phyloP scores from a whole-genome alignment of 2,888 invertebrate species.

The Synanthedon tipuliformis region DNA sequence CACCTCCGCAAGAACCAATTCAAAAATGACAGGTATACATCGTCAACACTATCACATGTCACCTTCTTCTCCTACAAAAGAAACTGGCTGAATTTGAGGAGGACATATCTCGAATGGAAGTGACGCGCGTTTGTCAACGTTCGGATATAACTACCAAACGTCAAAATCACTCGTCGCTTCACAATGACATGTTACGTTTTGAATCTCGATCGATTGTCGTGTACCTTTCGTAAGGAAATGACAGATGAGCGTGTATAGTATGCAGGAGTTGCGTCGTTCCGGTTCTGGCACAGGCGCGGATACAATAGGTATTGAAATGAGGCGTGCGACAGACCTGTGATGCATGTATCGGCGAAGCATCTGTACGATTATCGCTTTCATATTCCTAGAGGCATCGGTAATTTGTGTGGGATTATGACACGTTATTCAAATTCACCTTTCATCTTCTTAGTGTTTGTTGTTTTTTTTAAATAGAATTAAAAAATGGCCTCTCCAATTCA shows the following conservation, averaged over 20 bases:
- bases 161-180: conserved; percentile 49
- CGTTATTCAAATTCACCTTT: conserved; percentile 41
- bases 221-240: conserved; percentile 45
- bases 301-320: conserved; percentile 65
- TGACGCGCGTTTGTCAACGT: conserved; percentile 38
- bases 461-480: conserved; percentile 5
- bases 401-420: conserved; percentile 58
- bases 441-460: conserved; percentile 17
- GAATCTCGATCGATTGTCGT: conserved; percentile 51
- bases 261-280: conserved; percentile 40
- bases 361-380: conserved; percentile 53
- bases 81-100: conserved; percentile 26
- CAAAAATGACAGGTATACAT: conserved; percentile 52
- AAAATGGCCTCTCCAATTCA: conserved; percentile 7
- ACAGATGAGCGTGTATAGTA: conserved; percentile 44
- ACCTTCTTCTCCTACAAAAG: conserved; percentile 34
- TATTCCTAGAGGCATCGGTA: conserved; percentile 40
- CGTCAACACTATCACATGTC: conserved; percentile 45
- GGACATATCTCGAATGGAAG: conserved; percentile 15
- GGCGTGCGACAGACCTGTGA: conserved; percentile 30
- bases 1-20: conserved; percentile 53
- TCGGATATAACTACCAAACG: conserved; percentile 36
- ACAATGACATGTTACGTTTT: conserved; percentile 43
- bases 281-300: conserved; percentile 15
- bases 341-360: conserved; percentile 53